These are phyloP conservation scores for Notamacropus eugenii DNA, from an alignment of 2,797 vertebrate species.

Conservation along the genomic window DNA sequence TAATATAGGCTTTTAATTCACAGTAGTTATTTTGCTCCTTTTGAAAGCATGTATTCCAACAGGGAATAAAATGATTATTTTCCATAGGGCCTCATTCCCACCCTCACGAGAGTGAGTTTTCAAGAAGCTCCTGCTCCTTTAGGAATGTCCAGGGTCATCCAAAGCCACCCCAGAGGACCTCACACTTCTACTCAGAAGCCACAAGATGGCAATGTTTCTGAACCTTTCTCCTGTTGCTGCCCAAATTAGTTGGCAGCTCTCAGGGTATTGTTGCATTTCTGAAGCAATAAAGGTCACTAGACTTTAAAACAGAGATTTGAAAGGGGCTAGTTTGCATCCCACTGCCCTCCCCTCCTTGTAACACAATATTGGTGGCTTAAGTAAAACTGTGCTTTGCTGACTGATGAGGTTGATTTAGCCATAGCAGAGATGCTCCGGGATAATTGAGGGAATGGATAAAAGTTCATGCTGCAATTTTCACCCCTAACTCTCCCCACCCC, in stretches of 20 bases:
- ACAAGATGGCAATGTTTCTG: not conserved
- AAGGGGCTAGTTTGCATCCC: not conserved
- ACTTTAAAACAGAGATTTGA: not conserved
- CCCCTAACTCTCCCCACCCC: not conserved
- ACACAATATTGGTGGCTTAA: not conserved
- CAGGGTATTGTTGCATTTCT: not conserved
- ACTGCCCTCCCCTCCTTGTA: not conserved
- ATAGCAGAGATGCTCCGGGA: not conserved
- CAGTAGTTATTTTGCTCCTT: not conserved
- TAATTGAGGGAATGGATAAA: not conserved
- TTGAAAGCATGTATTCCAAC: not conserved
- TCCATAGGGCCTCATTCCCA: not conserved
- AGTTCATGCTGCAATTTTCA: not conserved
- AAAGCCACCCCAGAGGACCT: not conserved
- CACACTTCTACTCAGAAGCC: not conserved
- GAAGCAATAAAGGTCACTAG: constrained; percentile 6
- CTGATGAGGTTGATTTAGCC: not conserved
- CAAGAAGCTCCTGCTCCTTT: not conserved
- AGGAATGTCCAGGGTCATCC: not conserved
- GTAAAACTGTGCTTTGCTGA: not conserved
- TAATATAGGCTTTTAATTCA: not conserved
- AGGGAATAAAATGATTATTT: not conserved
- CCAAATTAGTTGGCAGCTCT: not conserved
- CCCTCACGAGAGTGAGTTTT: not conserved
- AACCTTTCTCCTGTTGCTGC: not conserved